These are phyloP conservation scores for Andrena dorsata DNA, from an alignment of 2,888 invertebrate species.

Conservation along the genomic window DNA sequence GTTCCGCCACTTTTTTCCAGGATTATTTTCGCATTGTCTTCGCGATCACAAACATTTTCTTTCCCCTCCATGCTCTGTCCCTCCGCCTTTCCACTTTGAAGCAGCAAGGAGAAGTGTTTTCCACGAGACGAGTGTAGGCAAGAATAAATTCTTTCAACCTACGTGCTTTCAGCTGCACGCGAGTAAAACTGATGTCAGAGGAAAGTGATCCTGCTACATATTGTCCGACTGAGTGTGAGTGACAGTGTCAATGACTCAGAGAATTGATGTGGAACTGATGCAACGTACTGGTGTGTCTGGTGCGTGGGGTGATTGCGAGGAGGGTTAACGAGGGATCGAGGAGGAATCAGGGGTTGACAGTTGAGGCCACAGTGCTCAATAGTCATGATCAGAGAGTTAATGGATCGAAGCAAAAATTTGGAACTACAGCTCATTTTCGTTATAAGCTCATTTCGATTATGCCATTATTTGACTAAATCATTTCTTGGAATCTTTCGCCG, in stretches of 20 bases:
- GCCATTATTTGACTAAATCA: no score
- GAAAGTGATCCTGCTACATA: slow-evolving; percentile 28
- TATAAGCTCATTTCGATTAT: no score
- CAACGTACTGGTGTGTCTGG: slow-evolving; percentile 32
- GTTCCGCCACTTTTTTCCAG: slow-evolving; percentile 60
- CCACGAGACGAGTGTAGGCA: neutral
- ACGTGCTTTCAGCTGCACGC: no score
- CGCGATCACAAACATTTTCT: slow-evolving; percentile 64
- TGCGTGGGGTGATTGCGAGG: slow-evolving; percentile 33
- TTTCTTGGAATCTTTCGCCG: no score
- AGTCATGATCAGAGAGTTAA: no score
- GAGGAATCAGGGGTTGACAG: slow-evolving; percentile 27
- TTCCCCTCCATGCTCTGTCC: neutral
- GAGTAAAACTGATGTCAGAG: neutral
- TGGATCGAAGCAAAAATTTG: no score
- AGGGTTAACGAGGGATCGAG: slow-evolving; percentile 43
- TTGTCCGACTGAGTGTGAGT: slow-evolving; percentile 24
- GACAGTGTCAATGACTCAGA: slow-evolving; percentile 49
- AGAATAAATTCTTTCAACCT: neutral
- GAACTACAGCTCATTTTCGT: no score
- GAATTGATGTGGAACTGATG: slow-evolving; percentile 51
- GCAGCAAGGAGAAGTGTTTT: neutral
- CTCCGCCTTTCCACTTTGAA: slow-evolving; percentile 6
- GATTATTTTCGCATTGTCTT: slow-evolving; percentile 66
- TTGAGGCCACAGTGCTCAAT: neutral